Base-by-base conservation (phyloP, 2,888 invertebrate genomes). In the Drosophila mercatorum region DNA sequence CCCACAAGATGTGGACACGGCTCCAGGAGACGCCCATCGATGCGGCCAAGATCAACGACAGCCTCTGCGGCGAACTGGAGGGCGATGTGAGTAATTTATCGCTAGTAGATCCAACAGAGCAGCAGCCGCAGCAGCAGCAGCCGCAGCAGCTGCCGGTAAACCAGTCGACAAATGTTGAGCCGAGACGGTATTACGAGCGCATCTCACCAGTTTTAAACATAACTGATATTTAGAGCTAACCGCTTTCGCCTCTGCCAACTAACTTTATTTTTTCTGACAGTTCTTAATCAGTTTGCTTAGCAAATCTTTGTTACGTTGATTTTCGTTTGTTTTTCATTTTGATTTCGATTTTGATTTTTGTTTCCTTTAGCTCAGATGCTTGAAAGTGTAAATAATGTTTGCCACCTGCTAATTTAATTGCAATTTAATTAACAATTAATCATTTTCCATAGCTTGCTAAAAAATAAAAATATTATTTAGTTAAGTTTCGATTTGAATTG, bases 1-100 rank as follows among this genome's bases (percentile, higher is more conserved):
- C 99, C 3, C 96, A 97, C 91, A 97, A 97, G 92, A 98, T 99
- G 98, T 97, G 96, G 96, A 96, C 96, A 80, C 94, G 95, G 44
- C 93, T 98, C 71, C 96, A 97, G 90, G 96, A 97, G 78, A 94
- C 95, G 88, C 96, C 96, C 0, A 94, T 95, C 11, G 96, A 96
- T 89, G 94, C 95, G 11, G 95, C 94, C 91, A 95, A 95, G 90
- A 92, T 94, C 55, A 84, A 78, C 73, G 91, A 92, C 51, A 94
- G 95, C 44, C 94, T 95, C 59, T 96, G 96, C 82, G 96, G 96
- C 90, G 97, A 96, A 72, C 95, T 92, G 52, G 92, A 95, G 69
- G 95, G 95, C 66, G 95, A 96, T 93, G 96, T 95, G 93, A 94
- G 93, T 91, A 78, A 28, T 63, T 34, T 52, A 52, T 12, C 41